Base-by-base conservation (phyloP, 37 sponge, comb jelly and placozoan species). In the Halisarca cf. caerulea region DNA sequence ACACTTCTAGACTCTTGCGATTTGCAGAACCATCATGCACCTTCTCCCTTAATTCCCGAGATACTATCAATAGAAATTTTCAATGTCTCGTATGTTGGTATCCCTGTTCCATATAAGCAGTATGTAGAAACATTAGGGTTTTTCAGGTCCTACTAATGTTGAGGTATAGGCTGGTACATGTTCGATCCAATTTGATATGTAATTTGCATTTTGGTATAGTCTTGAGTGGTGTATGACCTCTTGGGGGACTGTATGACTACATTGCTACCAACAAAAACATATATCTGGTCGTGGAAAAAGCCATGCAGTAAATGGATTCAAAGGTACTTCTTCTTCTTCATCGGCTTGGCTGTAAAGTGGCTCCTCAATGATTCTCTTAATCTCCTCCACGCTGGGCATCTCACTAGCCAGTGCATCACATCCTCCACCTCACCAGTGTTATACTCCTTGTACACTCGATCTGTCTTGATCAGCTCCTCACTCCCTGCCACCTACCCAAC, bases 21-120 rank as follows among this genome's bases (percentile, higher is more conserved):
- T 89, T 89, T 30, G 92, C 92, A 0, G 90, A 89, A 15, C 92
- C 90, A 74, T 95, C 95, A 20, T 92, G 92, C 45, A 89, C 60
- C 34, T 88, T 85, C 9, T 18, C 64, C 23, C 71, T 8, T 27
- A 55, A 35, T 9, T 55, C 44, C 0, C 66, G 28, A 3, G 45
- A 2, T 33, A 2, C n/a, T 41, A 37, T 41, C 51, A 25, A 41
- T 18, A 61, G 60, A 41, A 37, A 23, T 32, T 62, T 74, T 27
- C 5, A 88, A 79, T 64, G 80, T 84, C 21, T 37, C 23, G 17
- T 59, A 66, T 4, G 86, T 88, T n/a, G 78, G 42, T 27, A 57
- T 39, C 8, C 47, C 81, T 0, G 55, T 47, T 23, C 96, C 94
- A 80, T 96, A 88, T 8, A 87, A 62, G 39, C 96, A 96, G 61